A percentile compares a stretch with the other conserved stretches of the same genome.
These are phyloP conservation scores for Andrena hattorfiana DNA, from an alignment of 2,888 invertebrate genomes.

Conservation along the genomic window DNA sequence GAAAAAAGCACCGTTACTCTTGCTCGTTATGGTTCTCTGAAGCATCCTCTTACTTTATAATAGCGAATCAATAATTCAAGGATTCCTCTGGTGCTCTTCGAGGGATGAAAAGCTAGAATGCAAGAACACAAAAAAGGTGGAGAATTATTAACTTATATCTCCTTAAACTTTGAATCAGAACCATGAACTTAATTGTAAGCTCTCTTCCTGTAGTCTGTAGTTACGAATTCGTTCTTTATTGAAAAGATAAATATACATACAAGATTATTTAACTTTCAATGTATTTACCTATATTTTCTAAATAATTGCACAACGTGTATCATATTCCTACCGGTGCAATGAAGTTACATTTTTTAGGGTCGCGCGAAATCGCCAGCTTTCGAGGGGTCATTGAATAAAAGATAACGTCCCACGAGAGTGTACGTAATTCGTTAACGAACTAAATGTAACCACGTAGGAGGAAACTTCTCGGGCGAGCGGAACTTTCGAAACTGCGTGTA, in stretches of 20 bases:
- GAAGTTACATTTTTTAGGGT: background rate
- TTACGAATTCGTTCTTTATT: too few relatives aligned
- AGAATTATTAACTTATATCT: too few relatives aligned
- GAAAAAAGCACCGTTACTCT: slow-evolving; percentile 8
- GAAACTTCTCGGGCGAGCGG: slow-evolving; percentile 13
- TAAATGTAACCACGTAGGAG: slow-evolving; percentile 31
- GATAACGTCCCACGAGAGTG: slow-evolving; percentile 16
- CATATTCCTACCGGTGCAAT: background rate
- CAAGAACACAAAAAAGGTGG: slow-evolving; percentile 13
- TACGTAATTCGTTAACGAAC: slow-evolving; percentile 44
- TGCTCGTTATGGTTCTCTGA: slow-evolving; percentile 18
- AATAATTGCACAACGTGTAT: background rate
- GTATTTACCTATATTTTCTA: too few relatives aligned
- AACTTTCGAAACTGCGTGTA: slow-evolving; percentile 47
- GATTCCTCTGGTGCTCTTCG: slow-evolving; percentile 1
- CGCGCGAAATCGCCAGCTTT: background rate
- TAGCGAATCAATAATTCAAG: slow-evolving; percentile 40
- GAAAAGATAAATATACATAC: too few relatives aligned
- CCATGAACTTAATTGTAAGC: too few relatives aligned
- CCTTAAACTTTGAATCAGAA: too few relatives aligned
- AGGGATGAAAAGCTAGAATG: slow-evolving; percentile 7
- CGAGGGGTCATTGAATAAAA: slow-evolving; percentile 33
- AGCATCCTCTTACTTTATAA: slow-evolving; percentile 22
- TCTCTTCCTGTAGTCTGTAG: too few relatives aligned
- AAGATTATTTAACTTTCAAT: too few relatives aligned